A percentile compares a stretch with the other conserved stretches of the same genome.
These are phyloP conservation scores for Hemistola chrysoprasaria DNA, from an alignment of 2,888 invertebrate genomes.

Conservation along the genomic window DNA sequence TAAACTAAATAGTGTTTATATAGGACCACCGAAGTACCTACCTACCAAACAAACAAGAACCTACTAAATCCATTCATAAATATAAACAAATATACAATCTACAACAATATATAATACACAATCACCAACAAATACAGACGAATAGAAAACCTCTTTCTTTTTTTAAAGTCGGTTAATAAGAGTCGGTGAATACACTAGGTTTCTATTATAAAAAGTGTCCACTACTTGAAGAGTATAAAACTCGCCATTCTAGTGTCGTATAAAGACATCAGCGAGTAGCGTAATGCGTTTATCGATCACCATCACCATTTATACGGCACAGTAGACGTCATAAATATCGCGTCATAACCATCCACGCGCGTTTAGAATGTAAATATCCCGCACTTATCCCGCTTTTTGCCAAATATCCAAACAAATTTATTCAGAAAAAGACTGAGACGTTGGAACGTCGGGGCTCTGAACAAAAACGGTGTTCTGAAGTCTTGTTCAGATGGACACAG, in stretches of 20 bases:
- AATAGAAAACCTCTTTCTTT: no score
- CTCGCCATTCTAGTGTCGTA: background rate
- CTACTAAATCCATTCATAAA: no score
- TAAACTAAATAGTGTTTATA: no score
- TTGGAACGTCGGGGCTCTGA: conserved; percentile 41
- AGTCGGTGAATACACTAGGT: no score
- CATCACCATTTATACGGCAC: conserved; percentile 50
- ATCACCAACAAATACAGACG: no score
- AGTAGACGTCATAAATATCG: conserved; percentile 34
- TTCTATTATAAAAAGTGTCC: no score
- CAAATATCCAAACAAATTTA: conserved; percentile 71
- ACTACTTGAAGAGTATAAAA: no score
- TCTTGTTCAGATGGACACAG: conserved; percentile 6
- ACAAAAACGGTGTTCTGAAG: conserved; percentile 27
- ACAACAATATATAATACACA: no score
- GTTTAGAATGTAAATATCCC: conserved; percentile 67
- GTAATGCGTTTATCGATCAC: conserved; percentile 46
- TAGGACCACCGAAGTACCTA: no score
- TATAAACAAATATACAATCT: no score
- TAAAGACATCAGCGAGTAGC: conserved; percentile 9
- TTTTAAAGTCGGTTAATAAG: no score
- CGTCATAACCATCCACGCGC: conserved; percentile 41
- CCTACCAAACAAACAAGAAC: no score
- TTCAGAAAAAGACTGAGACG: conserved; percentile 46
- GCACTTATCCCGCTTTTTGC: conserved; percentile 69